These are phyloP conservation scores for Melitaea athalia DNA, from an alignment of 2,888 invertebrate genomes.

Conservation along the genomic window DNA sequence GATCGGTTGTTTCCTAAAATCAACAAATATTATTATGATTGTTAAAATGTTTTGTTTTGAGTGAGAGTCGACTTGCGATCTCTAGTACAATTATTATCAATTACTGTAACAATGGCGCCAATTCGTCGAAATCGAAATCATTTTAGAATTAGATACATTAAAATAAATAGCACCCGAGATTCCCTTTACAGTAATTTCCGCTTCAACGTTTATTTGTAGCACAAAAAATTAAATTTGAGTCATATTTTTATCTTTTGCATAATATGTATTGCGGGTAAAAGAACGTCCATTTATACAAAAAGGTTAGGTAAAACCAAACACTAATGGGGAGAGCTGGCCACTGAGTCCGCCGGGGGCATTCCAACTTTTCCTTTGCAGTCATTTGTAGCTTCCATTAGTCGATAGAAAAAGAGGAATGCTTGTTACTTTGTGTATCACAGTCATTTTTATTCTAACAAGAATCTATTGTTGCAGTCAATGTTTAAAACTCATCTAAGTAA, in stretches of 20 bases:
- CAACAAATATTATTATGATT: no score
- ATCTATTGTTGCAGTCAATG: neutral
- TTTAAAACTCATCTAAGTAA: neutral
- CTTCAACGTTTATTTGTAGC: neutral
- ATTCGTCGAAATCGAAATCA: no score
- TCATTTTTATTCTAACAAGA: slow-evolving; percentile 19
- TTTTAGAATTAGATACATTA: no score
- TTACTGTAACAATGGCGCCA: no score
- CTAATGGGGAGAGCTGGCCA: slow-evolving; percentile 40
- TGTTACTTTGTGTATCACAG: slow-evolving; percentile 23
- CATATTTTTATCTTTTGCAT: neutral
- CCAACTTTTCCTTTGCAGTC: slow-evolving; percentile 55
- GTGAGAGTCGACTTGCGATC: no score
- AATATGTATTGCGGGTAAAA: neutral
- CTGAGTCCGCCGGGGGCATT: slow-evolving; percentile 48
- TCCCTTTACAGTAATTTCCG: no score
- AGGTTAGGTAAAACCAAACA: slow-evolving; percentile 11
- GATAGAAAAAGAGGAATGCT: slow-evolving; percentile 28
- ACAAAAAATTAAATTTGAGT: neutral
- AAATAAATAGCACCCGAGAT: no score
- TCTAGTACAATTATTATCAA: no score
- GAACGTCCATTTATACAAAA: slow-evolving; percentile 2
- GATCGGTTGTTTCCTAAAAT: no score
- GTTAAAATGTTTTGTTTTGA: no score
- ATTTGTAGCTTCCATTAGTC: slow-evolving; percentile 49